Base-by-base conservation (phyloP, 2,797 vertebrate species). In the Limnodromus scolopaceus region DNA sequence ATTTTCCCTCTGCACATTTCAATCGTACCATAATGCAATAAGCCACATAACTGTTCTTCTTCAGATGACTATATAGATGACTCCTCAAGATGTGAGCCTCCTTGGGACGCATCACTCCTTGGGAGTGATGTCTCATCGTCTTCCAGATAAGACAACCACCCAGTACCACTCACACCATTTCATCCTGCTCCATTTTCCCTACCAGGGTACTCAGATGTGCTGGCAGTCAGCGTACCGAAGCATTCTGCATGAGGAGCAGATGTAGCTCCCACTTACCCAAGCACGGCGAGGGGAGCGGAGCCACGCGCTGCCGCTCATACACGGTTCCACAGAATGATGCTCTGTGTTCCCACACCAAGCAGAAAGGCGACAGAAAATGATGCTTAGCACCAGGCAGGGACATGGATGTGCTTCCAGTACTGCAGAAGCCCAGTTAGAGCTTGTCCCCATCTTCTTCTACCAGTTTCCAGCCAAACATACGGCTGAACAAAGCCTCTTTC, bases 261-360 rank as follows among this genome's bases (percentile, higher is more conserved):
- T 70, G 92, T 0, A 92, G 91, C 70, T 89, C 87, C 87, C 63
- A 72, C 78, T 72, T 66, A 43, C 5, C 51, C 60, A 61, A 57
- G 71, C 58, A 48, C 0, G 0, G 74, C 39, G 77, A 75, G 53
- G 38, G 45, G 34, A 89, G 84, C 6, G 4, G 74, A 57, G 84
- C 32, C 36, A 30, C 0, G 34, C 57, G 5, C 43, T 43, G 72
- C 55, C 70, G 61, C 61, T 86, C 60, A 25, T 0, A 16, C 1
- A 0, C 53, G 20, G 30, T 4, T 41, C 88, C 0, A 1, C 51
- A 75, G 63, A 51, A 68, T 0, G 11, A 82, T 25, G 58, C 32
- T 76, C 43, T 41, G 51, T 30, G 14, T 15, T 65, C 84, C 84
- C 4, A 0, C 64, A 66, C 4, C 51, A 10, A 60, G 65, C 17